Conservation (phyloP, 1,140 invertebrate species). For the Thaumatotibia leucotreta region DNA sequence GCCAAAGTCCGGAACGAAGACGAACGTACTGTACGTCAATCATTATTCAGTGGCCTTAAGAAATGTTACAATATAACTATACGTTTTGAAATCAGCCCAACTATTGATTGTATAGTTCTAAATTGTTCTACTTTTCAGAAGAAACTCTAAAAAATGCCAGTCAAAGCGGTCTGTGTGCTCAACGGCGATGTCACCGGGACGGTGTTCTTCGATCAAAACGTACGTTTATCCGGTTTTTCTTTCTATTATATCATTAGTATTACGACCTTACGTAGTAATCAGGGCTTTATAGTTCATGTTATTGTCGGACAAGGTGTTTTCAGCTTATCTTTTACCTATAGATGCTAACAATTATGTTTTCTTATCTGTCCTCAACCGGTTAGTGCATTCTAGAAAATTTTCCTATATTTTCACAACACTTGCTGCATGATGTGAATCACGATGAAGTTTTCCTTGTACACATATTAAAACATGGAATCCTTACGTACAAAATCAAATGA, state of each 20-base stretch:
- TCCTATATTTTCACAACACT: background rate
- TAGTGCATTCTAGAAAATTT: constrained; percentile 1
- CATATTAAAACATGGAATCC: background rate
- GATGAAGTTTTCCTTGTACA: background rate
- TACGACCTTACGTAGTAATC: constrained; percentile 18
- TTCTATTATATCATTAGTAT: background rate
- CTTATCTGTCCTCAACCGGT: constrained; percentile 10
- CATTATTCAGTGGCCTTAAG: background rate
- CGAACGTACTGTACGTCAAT: background rate
- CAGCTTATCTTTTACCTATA: background rate
- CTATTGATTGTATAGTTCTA: background rate
- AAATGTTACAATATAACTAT: background rate
- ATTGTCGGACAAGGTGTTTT: no score
- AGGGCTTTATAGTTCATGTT: no score
- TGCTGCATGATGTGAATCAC: background rate
- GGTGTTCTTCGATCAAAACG: constrained; percentile 86
- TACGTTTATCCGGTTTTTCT: constrained; percentile 59
- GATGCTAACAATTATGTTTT: background rate
- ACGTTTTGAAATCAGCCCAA: background rate
- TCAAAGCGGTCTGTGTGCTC: constrained; percentile 91
- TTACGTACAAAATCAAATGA: no score
- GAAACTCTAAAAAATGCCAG: constrained; percentile 57
- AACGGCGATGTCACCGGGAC: constrained; percentile 90
- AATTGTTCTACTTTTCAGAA: constrained; percentile 19
- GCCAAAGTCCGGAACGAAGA: background rate